A percentile compares a stretch with the other conserved stretches of the same genome.
phyloP scores from a whole-genome alignment of 2,113 vertebrate species.

The Diphyllodes magnificus region DNA sequence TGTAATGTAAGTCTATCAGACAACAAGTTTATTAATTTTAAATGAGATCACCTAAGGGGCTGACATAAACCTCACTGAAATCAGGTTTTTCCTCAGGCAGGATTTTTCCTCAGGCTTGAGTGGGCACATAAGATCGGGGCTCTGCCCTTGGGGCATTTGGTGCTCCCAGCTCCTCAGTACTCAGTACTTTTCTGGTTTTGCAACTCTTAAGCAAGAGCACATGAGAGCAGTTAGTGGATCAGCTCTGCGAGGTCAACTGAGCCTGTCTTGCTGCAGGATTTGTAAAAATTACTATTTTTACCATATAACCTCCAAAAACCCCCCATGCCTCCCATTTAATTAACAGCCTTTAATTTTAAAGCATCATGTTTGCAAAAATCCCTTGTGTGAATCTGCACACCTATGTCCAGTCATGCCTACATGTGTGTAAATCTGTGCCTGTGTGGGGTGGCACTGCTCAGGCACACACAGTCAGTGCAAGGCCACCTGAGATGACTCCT shows the following conservation, averaged over 20 bases:
- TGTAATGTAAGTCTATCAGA: not conserved
- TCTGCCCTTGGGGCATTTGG: not conserved
- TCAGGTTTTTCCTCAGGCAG: not conserved
- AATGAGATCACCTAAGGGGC: not conserved
- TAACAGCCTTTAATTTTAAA: not conserved
- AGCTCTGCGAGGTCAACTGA: not conserved
- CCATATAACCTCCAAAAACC: not conserved
- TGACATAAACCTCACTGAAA: not conserved
- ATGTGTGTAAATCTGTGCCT: accelerated
- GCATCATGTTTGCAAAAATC: not conserved
- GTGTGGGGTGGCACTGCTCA: not conserved
- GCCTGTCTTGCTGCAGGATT: not conserved
- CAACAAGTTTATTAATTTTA: not conserved
- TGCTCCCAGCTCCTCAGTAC: not conserved
- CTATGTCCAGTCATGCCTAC: not conserved
- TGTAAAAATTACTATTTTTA: not conserved
- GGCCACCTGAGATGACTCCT: not conserved
- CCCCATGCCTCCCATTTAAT: not conserved
- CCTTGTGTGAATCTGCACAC: not conserved
- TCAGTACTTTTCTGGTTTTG: not conserved
- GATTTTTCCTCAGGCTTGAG: not conserved
- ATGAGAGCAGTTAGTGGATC: not conserved
- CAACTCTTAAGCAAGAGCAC: not conserved
- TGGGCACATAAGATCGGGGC: not conserved
- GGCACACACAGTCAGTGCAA: not conserved